Evolutionary conservation across 1,140 invertebrate genomes (phyloP).

Genomic region (Pentalonia nigronervosa): DNA sequence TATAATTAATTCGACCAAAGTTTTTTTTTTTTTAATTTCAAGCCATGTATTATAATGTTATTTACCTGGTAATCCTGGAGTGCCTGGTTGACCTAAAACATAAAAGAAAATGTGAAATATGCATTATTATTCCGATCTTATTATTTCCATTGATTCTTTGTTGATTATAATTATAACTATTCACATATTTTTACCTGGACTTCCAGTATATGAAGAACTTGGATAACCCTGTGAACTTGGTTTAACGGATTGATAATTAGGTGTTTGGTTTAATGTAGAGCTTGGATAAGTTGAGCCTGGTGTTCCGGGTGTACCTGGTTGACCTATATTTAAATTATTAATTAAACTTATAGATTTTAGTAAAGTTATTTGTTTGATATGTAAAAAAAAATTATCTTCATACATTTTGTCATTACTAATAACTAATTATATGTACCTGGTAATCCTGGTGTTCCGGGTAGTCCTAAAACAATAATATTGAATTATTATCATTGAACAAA

Average conservation of each 20-base stretch:
- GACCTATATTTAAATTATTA: slow-evolving; percentile 33
- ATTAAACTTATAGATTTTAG: not conserved
- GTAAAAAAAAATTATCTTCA: not conserved
- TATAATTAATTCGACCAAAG: not conserved
- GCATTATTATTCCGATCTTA: not conserved
- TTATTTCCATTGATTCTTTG: not conserved
- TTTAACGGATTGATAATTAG: slow-evolving; percentile 59
- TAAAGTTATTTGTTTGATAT: not conserved
- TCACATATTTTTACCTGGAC: slow-evolving; percentile 30
- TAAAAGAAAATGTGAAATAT: not conserved
- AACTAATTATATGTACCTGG: slow-evolving; percentile 42
- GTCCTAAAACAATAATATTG: slow-evolving; percentile 36
- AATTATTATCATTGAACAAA: not conserved
- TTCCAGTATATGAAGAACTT: slow-evolving; percentile 36
- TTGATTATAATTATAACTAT: not conserved
- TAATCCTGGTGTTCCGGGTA: slow-evolving; percentile 59
- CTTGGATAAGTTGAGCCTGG: slow-evolving; percentile 59
- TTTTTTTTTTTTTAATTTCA: not conserved
- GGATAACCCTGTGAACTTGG: slow-evolving; percentile 16
- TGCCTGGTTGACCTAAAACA: slow-evolving; percentile 56
- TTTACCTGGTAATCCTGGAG: slow-evolving; percentile 59
- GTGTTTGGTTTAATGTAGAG: slow-evolving; percentile 55
- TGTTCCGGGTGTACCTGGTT: slow-evolving; percentile 61
- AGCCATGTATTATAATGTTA: not conserved
- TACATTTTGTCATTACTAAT: not conserved